phyloP scores from a whole-genome alignment of 2,113 vertebrate species.

The Colaptes auratus region DNA sequence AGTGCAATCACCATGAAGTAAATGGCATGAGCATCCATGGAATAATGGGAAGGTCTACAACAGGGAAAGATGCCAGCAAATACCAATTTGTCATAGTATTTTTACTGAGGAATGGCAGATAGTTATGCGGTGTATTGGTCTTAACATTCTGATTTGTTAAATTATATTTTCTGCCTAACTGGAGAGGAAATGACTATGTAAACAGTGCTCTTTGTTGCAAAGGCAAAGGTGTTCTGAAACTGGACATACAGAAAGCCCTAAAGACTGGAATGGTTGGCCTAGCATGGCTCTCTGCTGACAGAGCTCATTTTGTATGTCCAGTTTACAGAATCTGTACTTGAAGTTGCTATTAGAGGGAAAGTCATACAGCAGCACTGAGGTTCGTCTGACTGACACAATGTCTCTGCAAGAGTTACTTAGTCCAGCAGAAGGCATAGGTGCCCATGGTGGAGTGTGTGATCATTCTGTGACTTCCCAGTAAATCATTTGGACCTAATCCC shows the following conservation, averaged over 20 bases:
- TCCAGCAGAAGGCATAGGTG: neutral
- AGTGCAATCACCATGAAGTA: neutral
- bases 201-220: neutral
- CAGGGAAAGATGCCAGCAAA: neutral
- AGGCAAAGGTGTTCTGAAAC: neutral
- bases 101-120: neutral
- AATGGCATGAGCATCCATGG: neutral
- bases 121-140: neutral
- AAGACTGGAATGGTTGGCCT: neutral
- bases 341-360: neutral
- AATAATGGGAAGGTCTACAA: neutral
- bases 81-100: neutral
- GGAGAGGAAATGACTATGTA: neutral
- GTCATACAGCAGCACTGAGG: neutral
- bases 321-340: neutral
- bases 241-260: neutral
- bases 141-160: neutral
- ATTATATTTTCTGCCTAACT: neutral
- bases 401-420: neutral
- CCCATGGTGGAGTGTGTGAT: neutral
- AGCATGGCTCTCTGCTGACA: neutral
- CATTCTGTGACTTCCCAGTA: neutral
- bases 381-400: neutral
- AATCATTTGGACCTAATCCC: neutral
- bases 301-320: neutral